Percentiles rank a stretch among this genome's conserved stretches.
Evolutionary conservation across 2,113 vertebrate species (phyloP).

Genomic region (Cololabis saira): DNA sequence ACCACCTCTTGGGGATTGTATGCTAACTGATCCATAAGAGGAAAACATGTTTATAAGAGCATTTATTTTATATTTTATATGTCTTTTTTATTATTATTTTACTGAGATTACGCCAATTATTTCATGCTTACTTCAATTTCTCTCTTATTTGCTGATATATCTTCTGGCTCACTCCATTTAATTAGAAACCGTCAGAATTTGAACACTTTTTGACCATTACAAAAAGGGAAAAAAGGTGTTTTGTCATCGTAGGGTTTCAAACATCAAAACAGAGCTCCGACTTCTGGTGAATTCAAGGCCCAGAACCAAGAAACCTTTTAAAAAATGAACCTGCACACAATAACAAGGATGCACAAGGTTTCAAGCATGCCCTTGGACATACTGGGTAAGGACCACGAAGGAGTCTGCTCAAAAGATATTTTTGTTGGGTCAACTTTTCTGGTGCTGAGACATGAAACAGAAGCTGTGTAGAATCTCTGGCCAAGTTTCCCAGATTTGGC

Average conservation of each 20-base stretch:
- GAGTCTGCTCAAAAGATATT: conserved; percentile 21
- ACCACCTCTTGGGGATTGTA: conserved; percentile 21
- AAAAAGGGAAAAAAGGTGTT: conserved; percentile 41
- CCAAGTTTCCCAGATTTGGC: conserved; percentile 40
- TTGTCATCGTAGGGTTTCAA: conserved; percentile 24
- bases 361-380: conserved; percentile 3
- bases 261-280: conserved; percentile 11
- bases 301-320: background rate
- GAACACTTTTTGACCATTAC: conserved; percentile 55
- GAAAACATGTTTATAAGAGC: conserved; percentile 21
- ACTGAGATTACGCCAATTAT: conserved; percentile 23
- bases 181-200: conserved; percentile 47
- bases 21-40: conserved; percentile 21
- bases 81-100: conserved; percentile 29
- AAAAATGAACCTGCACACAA: conserved; percentile 5
- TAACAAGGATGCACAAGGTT: conserved; percentile 4
- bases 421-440: conserved; percentile 27
- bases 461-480: conserved; percentile 16
- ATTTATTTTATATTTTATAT: background rate
- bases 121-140: conserved; percentile 20
- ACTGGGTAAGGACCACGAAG: conserved; percentile 15
- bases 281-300: conserved; percentile 9
- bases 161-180: conserved; percentile 43
- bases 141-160: conserved; percentile 36
- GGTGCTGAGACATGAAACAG: conserved; percentile 42